Conservation (phyloP, 2,888 invertebrate species). For the Harmothoe impar region DNA sequence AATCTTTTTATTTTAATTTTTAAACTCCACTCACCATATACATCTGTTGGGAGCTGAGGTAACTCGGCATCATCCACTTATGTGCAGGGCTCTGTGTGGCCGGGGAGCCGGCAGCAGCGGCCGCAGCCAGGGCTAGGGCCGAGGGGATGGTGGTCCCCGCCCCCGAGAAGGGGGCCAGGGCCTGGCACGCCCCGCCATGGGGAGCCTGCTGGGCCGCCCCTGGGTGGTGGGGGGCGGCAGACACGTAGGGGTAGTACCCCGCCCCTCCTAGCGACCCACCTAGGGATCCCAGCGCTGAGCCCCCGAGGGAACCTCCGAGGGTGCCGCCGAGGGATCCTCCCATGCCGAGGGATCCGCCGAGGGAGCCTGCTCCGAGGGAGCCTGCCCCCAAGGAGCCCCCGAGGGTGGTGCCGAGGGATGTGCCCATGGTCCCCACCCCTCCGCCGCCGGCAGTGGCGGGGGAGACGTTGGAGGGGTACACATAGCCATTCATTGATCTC, state of each 20-base stretch:
- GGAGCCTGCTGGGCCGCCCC: background rate
- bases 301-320: background rate
- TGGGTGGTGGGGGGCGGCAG: background rate
- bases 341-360: background rate
- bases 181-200: background rate
- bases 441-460: background rate
- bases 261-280: constrained; percentile 6
- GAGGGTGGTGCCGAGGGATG: background rate
- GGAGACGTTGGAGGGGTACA: background rate
- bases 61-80: constrained; percentile 13
- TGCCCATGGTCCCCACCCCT: background rate
- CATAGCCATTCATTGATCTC: background rate
- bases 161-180: background rate
- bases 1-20: no score
- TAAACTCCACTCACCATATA: constrained; percentile 31
- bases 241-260: constrained; percentile 20
- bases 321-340: background rate
- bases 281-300: background rate
- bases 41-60: constrained; percentile 35
- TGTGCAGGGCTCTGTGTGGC: constrained; percentile 10
- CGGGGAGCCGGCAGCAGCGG: constrained; percentile 14
- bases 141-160: background rate
- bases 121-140: constrained; percentile 25
- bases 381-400: background rate
- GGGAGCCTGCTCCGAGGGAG: background rate